Evolutionary conservation across 2,888 invertebrate species (phyloP), one percentile per base, ranked within the genome.

Genomic region (Dinocampus coccinellae): DNA sequence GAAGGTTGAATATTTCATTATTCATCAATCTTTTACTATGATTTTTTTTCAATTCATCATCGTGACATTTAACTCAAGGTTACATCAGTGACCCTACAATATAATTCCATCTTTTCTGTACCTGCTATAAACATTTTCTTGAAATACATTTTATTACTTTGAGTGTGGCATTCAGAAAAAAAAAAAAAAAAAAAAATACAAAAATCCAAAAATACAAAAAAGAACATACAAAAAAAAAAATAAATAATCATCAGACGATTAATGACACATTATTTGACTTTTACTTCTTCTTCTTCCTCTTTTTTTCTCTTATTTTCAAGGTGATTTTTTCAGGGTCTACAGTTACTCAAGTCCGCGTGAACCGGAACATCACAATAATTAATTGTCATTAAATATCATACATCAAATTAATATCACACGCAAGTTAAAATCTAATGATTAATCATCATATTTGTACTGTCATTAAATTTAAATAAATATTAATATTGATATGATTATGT

Each of bases 321-420:
- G 62, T 47, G 11, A 33, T 33, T 52, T 29, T 47, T 16, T 26
- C 24, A 63, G 63, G 63, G 9, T 47, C 29, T 20, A n/a, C n/a
- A 10, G 24, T 26, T 52, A 9, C 29, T 34, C 33, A 68, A 62
- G 67, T 62, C 76, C 76, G 76, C 58, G 67, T 70, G 68, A 55
- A 76, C 73, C 74, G 76, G 76, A 68, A 63, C 70, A 70, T 72
- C 67, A 13, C 24, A 26, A 63, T 16, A 47, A 29, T 16, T 42
- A 34, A n/a, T 16, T 16, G 20, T 47, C 47, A 20, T 47, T 4
- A 7, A 7, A 16, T 16, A 16, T 47, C 47, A 47, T 47, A 4
- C 16, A 47, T 16, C 20, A n/a, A 16, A 47, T 7, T 16, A 20
- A 47, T 47, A n/a, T 16, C 16, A 47, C 9, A 29, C 29, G 7